phyloP scores from a whole-genome alignment of 2,797 vertebrate species.

The Sebastes matsubarae region DNA sequence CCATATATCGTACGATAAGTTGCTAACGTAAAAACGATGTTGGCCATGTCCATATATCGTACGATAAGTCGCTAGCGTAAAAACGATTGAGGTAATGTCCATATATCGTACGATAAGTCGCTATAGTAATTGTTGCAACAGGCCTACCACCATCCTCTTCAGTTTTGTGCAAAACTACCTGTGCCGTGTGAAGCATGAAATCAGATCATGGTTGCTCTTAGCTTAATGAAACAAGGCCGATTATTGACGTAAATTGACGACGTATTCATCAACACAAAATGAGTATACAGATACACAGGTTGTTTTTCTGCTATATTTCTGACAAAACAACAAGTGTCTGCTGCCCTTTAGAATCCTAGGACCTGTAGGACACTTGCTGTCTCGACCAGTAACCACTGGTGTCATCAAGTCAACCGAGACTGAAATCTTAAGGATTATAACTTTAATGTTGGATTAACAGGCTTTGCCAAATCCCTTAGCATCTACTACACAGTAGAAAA shows the following conservation, averaged over 20 bases:
- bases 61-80: too few species aligned
- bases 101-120: not conserved
- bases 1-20: not conserved
- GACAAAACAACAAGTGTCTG: not conserved
- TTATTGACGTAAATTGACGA: not conserved
- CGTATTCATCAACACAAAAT: not conserved
- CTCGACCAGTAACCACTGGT: not conserved
- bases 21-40: not conserved
- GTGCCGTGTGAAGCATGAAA: not conserved
- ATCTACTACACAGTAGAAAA: not conserved
- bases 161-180: not conserved
- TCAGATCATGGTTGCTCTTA: not conserved
- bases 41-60: not conserved
- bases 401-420: not conserved
- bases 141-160: not conserved
- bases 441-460: not conserved
- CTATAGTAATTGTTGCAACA: not conserved
- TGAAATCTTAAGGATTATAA: not conserved
- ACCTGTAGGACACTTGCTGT: not conserved
- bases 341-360: not conserved
- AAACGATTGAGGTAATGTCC: not conserved
- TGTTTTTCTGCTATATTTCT: not conserved
- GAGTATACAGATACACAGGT: not conserved
- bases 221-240: not conserved
- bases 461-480: constrained; percentile 1